Base-by-base conservation (phyloP, 2,888 invertebrate species). In the Tuberolachnus salignus region DNA sequence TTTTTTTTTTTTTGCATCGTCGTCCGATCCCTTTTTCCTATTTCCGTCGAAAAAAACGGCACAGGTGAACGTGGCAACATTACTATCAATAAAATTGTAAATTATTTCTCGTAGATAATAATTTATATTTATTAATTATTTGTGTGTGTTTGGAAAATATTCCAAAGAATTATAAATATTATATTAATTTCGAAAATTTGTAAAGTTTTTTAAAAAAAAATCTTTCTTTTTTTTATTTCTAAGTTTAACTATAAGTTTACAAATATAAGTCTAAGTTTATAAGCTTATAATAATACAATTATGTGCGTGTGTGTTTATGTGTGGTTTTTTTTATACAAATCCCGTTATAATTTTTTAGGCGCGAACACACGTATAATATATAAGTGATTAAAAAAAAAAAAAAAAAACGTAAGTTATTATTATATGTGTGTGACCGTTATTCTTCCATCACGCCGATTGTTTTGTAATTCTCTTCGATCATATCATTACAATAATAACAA, bases 391-490 rank as follows among this genome's bases (percentile, higher is more conserved):
- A 34, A 34, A 34, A 34, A 34, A 34, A 34, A 9, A 59, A 59
- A 59, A 59, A 23, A 59, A 59, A 16, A 8, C 59, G n/a, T 10
- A 26, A 16, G 59, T 44, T 44, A n/a, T n/a, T n/a, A n/a, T n/a
- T n/a, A 63, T 14, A 16, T 8, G n/a, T 23, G 23, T 55, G 21
- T 44, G 49, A 61, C 51, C 34, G 6, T 16, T 42, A 61, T 61
- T 73, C 72, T 73, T 73, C 72, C 61, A 19, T 34, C 34, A 11
- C 49, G 10, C 59, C 19, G n/a, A 59, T 59, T 72, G 13, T 59
- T 61, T 19, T 61, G 16, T 34, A 42, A 51, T 51, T 51, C 8
- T 63, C 61, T 73, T 61, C 21, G 34, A 73, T 34, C 72, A 73
- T 73, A 73, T 73, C 72, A 73, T 61, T 34, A 57, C 46, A 19